Base-by-base conservation (phyloP, 2,797 vertebrate species). In the Orestias chungarensis region DNA sequence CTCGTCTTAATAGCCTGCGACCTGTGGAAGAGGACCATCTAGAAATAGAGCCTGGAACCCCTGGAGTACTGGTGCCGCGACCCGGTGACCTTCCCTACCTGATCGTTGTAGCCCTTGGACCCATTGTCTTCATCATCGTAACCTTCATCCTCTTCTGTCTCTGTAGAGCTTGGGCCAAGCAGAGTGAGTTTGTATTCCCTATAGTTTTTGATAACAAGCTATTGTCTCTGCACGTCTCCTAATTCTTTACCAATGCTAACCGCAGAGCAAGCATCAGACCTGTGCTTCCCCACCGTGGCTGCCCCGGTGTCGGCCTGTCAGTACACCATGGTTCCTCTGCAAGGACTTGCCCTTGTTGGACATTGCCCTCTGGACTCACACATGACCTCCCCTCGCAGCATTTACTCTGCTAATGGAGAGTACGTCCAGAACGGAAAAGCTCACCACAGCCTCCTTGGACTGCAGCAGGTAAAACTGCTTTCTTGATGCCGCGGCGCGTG, bases 111-210 rank as follows among this genome's bases (percentile, higher is more conserved):
- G 96, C 96, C 62, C 89, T 99, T 71, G 97, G 96, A 71, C 95
- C 96, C 2, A 93, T 99, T 0, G 96, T 97, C 64, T 97, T 98
- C 83, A 95, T 99, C 91, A 97, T 99, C 0, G 96, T 98, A 1
- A 95, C 96, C 76, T 99, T 99, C 93, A 98, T 98, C 88, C 97
- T 97, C 12, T 97, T 99, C 91, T 98, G 97, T 81, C 93, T 99
- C 38, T 99, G 98, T 97, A 95, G 97, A 84, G 96, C 97, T 31
- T 98, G 97, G 96, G 96, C 97, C 84, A 99, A 98, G 84, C 98
- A 99, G 89, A 99, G 98, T 99, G 90, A 96, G 97, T 78, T 3
- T n/a, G n/a, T n/a, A n/a, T 43, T 54, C 38, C 27, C 57, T 54
- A 1, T 12, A 11, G 6, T 14, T n/a, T 69, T 42, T 61, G 33